phyloP scores from a whole-genome alignment of 1,140 invertebrate species.

The Heliothis subflexa region DNA sequence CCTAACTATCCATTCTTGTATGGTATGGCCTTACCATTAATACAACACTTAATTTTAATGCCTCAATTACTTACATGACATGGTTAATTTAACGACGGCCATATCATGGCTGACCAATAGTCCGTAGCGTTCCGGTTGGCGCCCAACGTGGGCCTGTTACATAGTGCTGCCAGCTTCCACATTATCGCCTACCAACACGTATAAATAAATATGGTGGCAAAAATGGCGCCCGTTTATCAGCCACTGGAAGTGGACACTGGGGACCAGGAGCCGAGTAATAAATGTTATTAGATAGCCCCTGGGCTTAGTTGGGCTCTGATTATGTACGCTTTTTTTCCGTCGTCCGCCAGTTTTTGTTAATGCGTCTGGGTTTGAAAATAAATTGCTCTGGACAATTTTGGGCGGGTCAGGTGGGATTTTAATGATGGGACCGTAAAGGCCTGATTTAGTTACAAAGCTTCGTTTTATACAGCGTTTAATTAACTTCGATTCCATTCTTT shows the following conservation, averaged over 20 bases:
- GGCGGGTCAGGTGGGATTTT: slow-evolving; percentile 2
- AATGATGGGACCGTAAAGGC: not conserved
- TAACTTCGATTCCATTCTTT: too few relatives aligned
- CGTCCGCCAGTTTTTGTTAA: slow-evolving; percentile 80
- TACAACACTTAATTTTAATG: not conserved
- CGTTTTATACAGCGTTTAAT: too few relatives aligned
- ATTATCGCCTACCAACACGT: slow-evolving; percentile 77
- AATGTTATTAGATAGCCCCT: slow-evolving; percentile 86
- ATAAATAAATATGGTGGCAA: slow-evolving; percentile 85
- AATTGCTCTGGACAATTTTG: slow-evolving; percentile 77
- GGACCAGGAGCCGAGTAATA: slow-evolving; percentile 79
- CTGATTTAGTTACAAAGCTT: too few relatives aligned
- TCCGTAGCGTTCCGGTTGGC: slow-evolving; percentile 54
- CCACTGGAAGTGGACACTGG: slow-evolving; percentile 79
- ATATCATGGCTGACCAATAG: slow-evolving; percentile 28
- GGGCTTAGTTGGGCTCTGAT: slow-evolving; percentile 79
- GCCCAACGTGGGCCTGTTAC: slow-evolving; percentile 57
- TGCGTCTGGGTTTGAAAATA: slow-evolving; percentile 81
- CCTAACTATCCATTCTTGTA: too few relatives aligned
- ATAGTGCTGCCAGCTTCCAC: slow-evolving; percentile 70
- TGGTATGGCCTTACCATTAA: not conserved
- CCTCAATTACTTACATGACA: not conserved
- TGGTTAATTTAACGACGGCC: slow-evolving; percentile 29
- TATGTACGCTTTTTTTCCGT: slow-evolving; percentile 77
- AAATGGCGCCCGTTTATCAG: slow-evolving; percentile 85